Percentiles rank a stretch among this genome's conserved stretches.
phyloP scores from a whole-genome alignment of 1,140 invertebrate genomes.

The Platyura marginata region DNA sequence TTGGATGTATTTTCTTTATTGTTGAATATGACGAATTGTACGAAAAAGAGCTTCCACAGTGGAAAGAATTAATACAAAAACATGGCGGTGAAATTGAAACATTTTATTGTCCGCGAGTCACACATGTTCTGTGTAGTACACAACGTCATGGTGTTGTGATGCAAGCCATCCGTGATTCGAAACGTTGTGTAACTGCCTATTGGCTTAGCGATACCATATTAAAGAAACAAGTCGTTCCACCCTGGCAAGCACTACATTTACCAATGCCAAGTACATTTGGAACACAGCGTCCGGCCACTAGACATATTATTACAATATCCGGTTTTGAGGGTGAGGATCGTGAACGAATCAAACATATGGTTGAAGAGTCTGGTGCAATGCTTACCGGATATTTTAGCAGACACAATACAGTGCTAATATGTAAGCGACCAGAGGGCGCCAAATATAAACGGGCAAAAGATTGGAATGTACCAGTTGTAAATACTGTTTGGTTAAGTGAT shows the following conservation, averaged over 20 bases:
- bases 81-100: conserved; percentile 80
- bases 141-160: conserved; percentile 76
- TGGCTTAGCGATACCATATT: conserved; percentile 85
- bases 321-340: conserved; percentile 77
- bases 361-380: conserved; percentile 71
- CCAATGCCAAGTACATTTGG: conserved; percentile 69
- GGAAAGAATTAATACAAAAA: conserved; percentile 67
- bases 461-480: conserved; percentile 75
- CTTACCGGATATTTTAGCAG: conserved; percentile 51
- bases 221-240: conserved; percentile 67
- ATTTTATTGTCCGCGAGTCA: conserved; percentile 65
- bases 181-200: conserved; percentile 77
- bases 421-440: conserved; percentile 60
- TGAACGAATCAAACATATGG: conserved; percentile 59
- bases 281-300: conserved; percentile 37
- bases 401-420: conserved; percentile 53
- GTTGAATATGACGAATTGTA: conserved; percentile 45
- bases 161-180: conserved; percentile 55
- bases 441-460: conserved; percentile 83
- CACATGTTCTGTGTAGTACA: conserved; percentile 80
- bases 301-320: conserved; percentile 58
- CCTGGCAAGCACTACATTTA: conserved; percentile 82
- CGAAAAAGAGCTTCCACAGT: conserved; percentile 42
- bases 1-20: conserved; percentile 84
- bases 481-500: conserved; percentile 85